A percentile compares a stretch with the other conserved stretches of the same genome.
Evolutionary conservation across 1,140 invertebrate genomes (phyloP).

Genomic region (Macrocentrus cingulum): DNA sequence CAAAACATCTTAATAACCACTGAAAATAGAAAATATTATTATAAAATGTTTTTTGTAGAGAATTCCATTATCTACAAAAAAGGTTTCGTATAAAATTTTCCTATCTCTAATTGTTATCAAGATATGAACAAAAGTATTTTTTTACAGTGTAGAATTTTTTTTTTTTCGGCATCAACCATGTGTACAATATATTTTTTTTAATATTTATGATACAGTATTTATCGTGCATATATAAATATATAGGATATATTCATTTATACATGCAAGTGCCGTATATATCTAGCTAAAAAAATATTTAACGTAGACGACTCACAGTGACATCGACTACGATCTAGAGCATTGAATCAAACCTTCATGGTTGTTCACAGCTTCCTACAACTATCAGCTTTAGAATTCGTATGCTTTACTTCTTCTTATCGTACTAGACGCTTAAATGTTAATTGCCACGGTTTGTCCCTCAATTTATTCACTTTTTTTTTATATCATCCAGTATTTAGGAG

Average conservation of each 20-base stretch:
- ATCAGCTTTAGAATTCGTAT: slow-evolving; percentile 58
- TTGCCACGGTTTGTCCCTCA: slow-evolving; percentile 11
- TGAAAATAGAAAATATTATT: too few species aligned
- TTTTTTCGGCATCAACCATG: neutral
- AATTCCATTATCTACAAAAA: too few species aligned
- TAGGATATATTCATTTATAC: neutral
- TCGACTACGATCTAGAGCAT: slow-evolving; percentile 43
- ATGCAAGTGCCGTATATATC: slow-evolving; percentile 2
- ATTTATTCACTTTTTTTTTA: slow-evolving; percentile 13
- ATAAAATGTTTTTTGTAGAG: too few species aligned
- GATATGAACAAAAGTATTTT: too few species aligned
- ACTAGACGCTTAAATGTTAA: slow-evolving; percentile 33
- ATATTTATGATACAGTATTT: neutral
- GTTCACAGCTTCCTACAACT: slow-evolving; percentile 50
- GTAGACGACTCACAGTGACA: slow-evolving; percentile 41
- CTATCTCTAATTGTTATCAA: too few species aligned
- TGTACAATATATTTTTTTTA: neutral
- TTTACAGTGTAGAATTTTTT: too few species aligned
- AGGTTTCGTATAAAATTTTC: too few species aligned
- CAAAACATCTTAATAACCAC: too few species aligned
- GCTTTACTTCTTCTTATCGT: slow-evolving; percentile 54
- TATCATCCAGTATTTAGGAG: too few species aligned
- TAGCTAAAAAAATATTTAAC: slow-evolving; percentile 34
- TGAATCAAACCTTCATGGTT: slow-evolving; percentile 43
- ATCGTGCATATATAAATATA: neutral